These are phyloP conservation scores for Cyphomyrus discorhynchus DNA, from an alignment of 2,113 vertebrate genomes.

Conservation along the genomic window DNA sequence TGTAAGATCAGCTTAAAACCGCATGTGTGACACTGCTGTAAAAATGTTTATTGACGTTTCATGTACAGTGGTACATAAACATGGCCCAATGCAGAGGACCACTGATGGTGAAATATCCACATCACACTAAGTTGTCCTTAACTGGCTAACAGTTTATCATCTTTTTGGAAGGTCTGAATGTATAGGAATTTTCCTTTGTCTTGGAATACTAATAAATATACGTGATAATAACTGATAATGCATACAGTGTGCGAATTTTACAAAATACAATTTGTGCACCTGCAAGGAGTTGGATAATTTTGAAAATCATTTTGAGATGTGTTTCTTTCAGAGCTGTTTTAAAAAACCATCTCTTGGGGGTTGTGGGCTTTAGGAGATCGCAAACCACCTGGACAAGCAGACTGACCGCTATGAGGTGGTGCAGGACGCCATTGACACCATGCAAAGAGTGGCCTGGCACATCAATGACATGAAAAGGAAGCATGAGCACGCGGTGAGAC, in stretches of 20 bases:
- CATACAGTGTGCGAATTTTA: not conserved
- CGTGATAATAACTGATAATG: not conserved
- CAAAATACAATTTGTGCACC: not conserved
- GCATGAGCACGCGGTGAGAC: constrained; percentile 83
- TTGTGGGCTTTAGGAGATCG: constrained; percentile 77
- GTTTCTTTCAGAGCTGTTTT: not conserved
- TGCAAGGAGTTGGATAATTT: not conserved
- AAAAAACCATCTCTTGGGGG: not conserved
- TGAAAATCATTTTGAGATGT: not conserved
- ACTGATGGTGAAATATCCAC: not conserved
- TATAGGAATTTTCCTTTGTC: not conserved
- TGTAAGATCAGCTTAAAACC: not conserved
- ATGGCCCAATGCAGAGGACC: not conserved
- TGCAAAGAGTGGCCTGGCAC: constrained; percentile 98
- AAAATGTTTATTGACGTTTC: not conserved
- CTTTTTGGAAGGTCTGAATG: not conserved
- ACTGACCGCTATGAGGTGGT: constrained; percentile 90
- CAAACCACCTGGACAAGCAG: constrained; percentile 92
- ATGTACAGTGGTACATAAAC: not conserved
- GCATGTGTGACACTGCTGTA: not conserved
- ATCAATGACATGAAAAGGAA: constrained; percentile 99
- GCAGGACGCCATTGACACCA: constrained; percentile 92
- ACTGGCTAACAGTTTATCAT: not conserved
- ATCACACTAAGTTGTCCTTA: not conserved
- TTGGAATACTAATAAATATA: not conserved